Evolutionary conservation across 2,797 vertebrate genomes (phyloP).

Genomic region (Vireo griseus): DNA sequence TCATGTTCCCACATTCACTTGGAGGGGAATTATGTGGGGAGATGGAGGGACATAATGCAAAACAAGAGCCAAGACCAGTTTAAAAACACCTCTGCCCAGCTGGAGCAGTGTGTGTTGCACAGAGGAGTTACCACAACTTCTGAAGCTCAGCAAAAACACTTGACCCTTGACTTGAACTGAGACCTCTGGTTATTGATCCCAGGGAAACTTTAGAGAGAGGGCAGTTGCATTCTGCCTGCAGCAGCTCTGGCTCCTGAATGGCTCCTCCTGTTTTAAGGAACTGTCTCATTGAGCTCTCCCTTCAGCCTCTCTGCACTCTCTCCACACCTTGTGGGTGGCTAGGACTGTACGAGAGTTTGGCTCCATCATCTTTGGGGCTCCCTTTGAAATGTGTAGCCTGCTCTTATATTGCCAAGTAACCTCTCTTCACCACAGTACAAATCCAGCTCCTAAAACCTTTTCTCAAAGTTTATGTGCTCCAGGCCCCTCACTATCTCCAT

Average conservation of each 20-base stretch:
- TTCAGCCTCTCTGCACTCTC: neutral
- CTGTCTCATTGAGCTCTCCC: neutral
- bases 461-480: neutral
- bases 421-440: neutral
- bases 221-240: neutral
- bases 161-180: slow-evolving; percentile 41
- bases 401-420: neutral
- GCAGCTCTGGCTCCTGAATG: neutral
- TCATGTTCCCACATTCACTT: neutral
- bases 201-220: neutral
- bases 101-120: neutral
- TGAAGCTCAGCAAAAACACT: slow-evolving; percentile 6
- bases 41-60: neutral
- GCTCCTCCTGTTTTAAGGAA: neutral
- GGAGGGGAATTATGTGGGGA: neutral
- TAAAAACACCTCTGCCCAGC: neutral
- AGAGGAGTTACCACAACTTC: slow-evolving; percentile 1
- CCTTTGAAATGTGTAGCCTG: neutral
- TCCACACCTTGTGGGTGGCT: neutral
- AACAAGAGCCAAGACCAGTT: neutral
- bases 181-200: slow-evolving; percentile 28
- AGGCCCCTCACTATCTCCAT: neutral
- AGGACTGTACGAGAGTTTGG: neutral
- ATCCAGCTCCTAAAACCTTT: neutral
- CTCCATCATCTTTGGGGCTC: neutral